Conservation (phyloP, 2,113 vertebrate species). For the Gasterosteus aculeatus region DNA sequence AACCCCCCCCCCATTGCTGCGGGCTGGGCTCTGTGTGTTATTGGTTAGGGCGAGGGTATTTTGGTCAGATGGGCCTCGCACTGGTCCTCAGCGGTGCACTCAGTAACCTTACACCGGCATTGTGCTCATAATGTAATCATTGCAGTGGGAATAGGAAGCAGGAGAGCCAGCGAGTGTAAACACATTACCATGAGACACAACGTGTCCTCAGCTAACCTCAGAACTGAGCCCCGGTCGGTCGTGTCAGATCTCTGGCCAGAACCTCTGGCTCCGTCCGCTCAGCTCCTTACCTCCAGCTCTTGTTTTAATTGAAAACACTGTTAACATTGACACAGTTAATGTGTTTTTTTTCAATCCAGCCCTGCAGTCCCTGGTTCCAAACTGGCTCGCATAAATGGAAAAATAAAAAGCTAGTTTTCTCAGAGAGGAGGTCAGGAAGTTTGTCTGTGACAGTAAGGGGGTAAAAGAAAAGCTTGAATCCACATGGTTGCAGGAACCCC, state of each 20-base stretch:
- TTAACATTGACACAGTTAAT: constrained; percentile 80
- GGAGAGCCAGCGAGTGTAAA: constrained; percentile 78
- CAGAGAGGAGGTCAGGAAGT: constrained; percentile 72
- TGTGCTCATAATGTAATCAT: constrained; percentile 82
- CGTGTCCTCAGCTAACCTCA: constrained; percentile 79
- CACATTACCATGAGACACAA: constrained; percentile 78
- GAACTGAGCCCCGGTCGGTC: constrained; percentile 52
- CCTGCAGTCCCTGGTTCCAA: constrained; percentile 34
- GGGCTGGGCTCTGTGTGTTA: constrained; percentile 41
- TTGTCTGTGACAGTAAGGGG: constrained; percentile 62
- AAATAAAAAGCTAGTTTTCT: constrained; percentile 18
- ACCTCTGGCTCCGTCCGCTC: constrained; percentile 67
- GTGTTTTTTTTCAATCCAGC: constrained; percentile 62
- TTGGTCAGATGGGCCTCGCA: constrained; percentile 53
- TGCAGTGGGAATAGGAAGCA: constrained; percentile 80
- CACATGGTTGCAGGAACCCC: constrained; percentile 26
- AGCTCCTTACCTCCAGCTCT: constrained; percentile 76
- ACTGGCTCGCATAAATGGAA: constrained; percentile 22
- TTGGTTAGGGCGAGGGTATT: constrained; percentile 55
- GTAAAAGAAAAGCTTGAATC: constrained; percentile 41
- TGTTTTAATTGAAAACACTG: constrained; percentile 81
- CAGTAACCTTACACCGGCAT: constrained; percentile 79
- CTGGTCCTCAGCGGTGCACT: constrained; percentile 68
- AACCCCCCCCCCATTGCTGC: constrained; percentile 31
- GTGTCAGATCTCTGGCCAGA: constrained; percentile 71